Evolutionary conservation across 2,888 invertebrate genomes (phyloP).

Genomic region (Tetrapedia diversipes): DNA sequence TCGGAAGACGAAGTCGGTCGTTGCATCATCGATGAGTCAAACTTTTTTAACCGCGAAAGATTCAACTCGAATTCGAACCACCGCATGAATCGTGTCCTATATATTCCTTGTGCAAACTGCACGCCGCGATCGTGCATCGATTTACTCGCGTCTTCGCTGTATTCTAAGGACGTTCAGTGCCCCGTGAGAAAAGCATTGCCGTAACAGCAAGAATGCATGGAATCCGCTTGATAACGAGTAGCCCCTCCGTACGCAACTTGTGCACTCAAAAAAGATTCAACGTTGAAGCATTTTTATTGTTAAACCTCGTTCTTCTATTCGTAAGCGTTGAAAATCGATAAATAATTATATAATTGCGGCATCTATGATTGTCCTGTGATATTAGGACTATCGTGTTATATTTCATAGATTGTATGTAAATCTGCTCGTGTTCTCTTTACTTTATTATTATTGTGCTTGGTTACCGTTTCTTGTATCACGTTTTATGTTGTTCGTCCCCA

Average conservation of each 20-base stretch:
- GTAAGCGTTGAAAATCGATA: too few relatives aligned
- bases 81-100: not conserved
- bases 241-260: conserved; percentile 18
- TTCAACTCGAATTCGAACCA: not conserved
- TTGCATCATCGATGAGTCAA: not conserved
- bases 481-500: too few relatives aligned
- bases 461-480: too few relatives aligned
- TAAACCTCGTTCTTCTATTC: not conserved
- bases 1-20: too few relatives aligned
- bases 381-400: too few relatives aligned
- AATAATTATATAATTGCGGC: too few relatives aligned
- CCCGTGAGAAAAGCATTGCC: conserved; percentile 61
- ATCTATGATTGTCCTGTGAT: too few relatives aligned
- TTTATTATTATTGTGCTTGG: too few relatives aligned
- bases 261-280: conserved; percentile 14
- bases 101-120: not conserved
- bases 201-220: conserved; percentile 57
- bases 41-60: not conserved
- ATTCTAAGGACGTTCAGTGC: conserved; percentile 61
- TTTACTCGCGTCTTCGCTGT: conserved; percentile 30
- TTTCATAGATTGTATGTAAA: too few relatives aligned
- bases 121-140: not conserved
- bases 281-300: conserved; percentile 12
- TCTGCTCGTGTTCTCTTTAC: too few relatives aligned
- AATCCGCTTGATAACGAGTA: conserved; percentile 62